Evolutionary conservation across 2,113 vertebrate species (phyloP).

Genomic region (Calcarius ornatus): DNA sequence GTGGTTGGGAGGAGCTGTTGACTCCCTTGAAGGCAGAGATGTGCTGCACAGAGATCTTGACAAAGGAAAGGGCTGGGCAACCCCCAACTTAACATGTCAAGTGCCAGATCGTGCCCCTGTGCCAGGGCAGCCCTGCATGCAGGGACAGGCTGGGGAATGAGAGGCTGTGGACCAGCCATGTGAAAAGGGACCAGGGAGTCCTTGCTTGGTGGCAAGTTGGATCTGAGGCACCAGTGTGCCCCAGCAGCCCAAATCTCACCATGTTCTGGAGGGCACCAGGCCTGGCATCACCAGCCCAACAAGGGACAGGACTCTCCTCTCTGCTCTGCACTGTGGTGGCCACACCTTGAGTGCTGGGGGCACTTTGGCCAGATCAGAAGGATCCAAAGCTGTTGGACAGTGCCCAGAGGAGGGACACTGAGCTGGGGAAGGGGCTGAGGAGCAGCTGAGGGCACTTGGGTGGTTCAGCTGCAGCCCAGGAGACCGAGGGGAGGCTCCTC

Average conservation of each 20-base stretch:
- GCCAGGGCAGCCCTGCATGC: background rate
- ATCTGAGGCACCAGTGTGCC: background rate
- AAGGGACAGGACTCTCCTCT: background rate
- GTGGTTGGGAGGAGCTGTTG: background rate
- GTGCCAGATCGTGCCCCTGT: background rate
- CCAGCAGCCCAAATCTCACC: background rate
- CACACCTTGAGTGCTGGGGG: accelerated
- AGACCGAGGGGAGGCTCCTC: background rate
- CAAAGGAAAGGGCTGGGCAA: background rate
- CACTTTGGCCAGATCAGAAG: background rate
- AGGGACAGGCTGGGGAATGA: background rate
- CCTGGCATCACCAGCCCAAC: accelerated
- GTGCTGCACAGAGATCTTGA: background rate
- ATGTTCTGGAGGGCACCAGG: background rate
- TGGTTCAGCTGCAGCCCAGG: background rate
- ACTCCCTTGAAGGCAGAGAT: background rate
- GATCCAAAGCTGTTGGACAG: background rate
- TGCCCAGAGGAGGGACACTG: accelerated
- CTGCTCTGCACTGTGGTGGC: background rate
- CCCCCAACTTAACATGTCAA: background rate
- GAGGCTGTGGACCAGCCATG: background rate
- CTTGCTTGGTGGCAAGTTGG: background rate
- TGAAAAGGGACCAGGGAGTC: background rate
- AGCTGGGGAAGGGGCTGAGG: background rate
- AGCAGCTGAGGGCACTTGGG: background rate